Percentiles rank a stretch among this genome's conserved stretches.
These are phyloP conservation scores for Picus viridis DNA, from an alignment of 2,797 vertebrate species.

Conservation along the genomic window DNA sequence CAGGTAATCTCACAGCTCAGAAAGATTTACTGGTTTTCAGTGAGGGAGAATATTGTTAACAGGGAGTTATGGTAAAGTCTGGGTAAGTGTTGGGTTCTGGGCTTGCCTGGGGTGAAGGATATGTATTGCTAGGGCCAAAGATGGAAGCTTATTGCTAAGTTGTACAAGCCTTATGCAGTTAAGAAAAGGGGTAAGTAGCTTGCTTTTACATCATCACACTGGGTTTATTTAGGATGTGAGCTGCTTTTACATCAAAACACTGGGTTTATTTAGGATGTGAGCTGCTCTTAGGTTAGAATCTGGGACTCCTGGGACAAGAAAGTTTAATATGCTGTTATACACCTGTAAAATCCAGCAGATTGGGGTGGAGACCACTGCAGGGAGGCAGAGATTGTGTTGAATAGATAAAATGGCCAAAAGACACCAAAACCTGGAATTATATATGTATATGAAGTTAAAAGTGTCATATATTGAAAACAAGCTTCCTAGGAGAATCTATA, in stretches of 20 bases:
- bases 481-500: background rate
- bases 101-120: background rate
- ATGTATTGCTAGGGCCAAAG: background rate
- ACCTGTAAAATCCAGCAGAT: background rate
- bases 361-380: background rate
- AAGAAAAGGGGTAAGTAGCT: background rate
- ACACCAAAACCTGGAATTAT: background rate
- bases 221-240: background rate
- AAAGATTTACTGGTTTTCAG: slow-evolving; percentile 31
- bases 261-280: background rate
- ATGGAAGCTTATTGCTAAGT: background rate
- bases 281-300: background rate
- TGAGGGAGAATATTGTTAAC: background rate
- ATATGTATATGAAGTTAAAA: background rate
- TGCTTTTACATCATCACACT: background rate
- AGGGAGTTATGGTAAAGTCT: slow-evolving; percentile 18
- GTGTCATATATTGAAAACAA: background rate
- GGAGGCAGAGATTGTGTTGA: background rate
- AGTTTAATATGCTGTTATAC: background rate
- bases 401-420: background rate
- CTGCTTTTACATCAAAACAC: background rate
- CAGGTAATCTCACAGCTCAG: slow-evolving; percentile 33
- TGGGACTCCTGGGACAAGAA: background rate
- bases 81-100: background rate
- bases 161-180: background rate